phyloP scores from a whole-genome alignment of 2,797 vertebrate species.

The Lophotriccus pileatus region DNA sequence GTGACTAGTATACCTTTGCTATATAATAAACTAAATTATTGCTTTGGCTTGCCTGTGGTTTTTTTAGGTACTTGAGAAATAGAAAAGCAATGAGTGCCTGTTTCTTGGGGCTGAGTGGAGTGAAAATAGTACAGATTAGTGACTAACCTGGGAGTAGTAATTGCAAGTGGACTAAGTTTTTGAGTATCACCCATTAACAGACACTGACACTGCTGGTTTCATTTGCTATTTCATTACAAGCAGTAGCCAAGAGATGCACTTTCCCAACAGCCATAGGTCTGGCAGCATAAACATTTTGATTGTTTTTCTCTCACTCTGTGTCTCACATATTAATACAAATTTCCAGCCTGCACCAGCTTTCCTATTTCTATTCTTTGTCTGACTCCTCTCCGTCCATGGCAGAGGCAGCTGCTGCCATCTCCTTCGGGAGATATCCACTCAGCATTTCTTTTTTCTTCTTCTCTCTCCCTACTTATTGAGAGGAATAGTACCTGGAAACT shows the following conservation, averaged over 20 bases:
- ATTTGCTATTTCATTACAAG: background rate
- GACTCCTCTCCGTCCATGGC: background rate
- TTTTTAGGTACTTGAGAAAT: slow-evolving; percentile 17
- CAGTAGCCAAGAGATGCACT: background rate
- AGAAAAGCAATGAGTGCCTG: background rate
- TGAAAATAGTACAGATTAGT: background rate
- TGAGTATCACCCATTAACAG: background rate
- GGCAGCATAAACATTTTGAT: background rate
- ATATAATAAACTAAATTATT: slow-evolving; percentile 35
- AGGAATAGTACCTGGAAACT: background rate
- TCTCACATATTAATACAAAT: background rate
- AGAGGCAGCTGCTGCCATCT: background rate
- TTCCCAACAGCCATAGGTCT: background rate
- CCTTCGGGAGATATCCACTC: background rate
- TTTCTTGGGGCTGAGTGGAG: background rate
- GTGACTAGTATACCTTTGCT: background rate
- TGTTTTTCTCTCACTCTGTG: background rate
- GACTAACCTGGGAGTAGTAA: background rate
- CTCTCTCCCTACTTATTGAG: background rate
- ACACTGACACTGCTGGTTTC: background rate
- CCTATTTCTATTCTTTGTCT: background rate
- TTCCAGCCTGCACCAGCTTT: background rate
- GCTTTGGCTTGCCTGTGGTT: background rate
- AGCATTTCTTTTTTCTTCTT: background rate
- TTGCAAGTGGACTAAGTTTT: background rate